These are phyloP conservation scores for Trichonephila inaurata DNA, from an alignment of 1,140 invertebrate genomes.

Conservation along the genomic window DNA sequence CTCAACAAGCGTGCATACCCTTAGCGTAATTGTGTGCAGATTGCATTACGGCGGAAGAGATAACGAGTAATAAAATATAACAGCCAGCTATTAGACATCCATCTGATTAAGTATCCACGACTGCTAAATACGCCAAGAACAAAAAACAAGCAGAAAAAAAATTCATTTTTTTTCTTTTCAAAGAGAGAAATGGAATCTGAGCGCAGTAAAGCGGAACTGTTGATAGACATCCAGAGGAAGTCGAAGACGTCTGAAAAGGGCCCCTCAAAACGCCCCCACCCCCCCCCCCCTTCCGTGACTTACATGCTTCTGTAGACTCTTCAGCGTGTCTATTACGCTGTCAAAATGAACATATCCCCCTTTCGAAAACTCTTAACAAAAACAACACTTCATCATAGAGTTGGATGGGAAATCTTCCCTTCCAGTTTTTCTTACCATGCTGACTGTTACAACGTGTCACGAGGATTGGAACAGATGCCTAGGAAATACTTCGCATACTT, in stretches of 20 bases:
- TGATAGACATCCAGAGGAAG: constrained; percentile 68
- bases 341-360: constrained; percentile 57
- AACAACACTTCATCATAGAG: constrained; percentile 58
- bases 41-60: constrained; percentile 16
- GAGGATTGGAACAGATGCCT: constrained; percentile 60
- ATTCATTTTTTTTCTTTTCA: background rate
- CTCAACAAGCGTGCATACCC: constrained; percentile 2
- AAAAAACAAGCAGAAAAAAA: background rate
- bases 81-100: constrained; percentile 23
- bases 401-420: constrained; percentile 7
- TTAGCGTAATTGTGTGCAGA: constrained; percentile 34
- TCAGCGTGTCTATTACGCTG: constrained; percentile 74
- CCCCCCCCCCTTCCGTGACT: constrained; percentile 33
- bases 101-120: constrained; percentile 39
- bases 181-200: constrained; percentile 42
- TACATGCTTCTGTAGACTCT: constrained; percentile 49
- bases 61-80: constrained; percentile 51
- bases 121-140: background rate
- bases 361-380: constrained; percentile 54
- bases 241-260: constrained; percentile 19
- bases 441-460: constrained; percentile 32
- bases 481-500: constrained; percentile 44
- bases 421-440: constrained; percentile 5
- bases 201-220: constrained; percentile 64
- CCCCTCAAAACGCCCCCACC: constrained; percentile 8